Evolutionary conservation across 1,140 invertebrate genomes (phyloP), one percentile per base, ranked within the genome.

Genomic region (Halyomorpha halys): DNA sequence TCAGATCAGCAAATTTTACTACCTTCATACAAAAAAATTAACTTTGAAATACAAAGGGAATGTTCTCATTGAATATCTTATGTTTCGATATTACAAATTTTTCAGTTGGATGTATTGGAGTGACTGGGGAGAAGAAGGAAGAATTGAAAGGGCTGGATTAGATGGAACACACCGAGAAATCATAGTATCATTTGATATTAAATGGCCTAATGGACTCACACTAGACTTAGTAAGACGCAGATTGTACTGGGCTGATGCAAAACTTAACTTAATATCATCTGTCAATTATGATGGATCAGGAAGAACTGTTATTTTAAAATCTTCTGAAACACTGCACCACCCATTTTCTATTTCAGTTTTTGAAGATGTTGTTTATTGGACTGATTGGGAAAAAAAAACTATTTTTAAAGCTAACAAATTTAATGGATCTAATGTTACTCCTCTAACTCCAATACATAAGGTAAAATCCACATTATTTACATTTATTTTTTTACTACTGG

Each of bases 241-340:
- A 44, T 79, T 98, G 4, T 98, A 91, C 74, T 98, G 94, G 94
- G 86, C 95, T 44, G 96, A 98, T 77, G 93, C 93, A 5, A 97
- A 97, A 78, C 75, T 92, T 64, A 87, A 91, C 72, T 81, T 84
- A 13, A 89, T 95, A 67, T 89, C 86, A 0, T 89, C 87, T 0
- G 87, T 86, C 69, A 86, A 93, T 77, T 92, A 86, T 72, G 87
- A 96, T 74, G 93, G 93, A 2, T 77, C 80, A 0, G 81, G 86
- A 45, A 80, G 90, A 64, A 79, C 84, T 53, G 81, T 92, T 11
- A 81, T 96, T 49, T 84, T 88, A 1, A 85, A 85, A 71, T 87
- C 86, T 14, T 73, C 82, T 30, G 81, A 89, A 23, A 77, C 80
- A 44, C 74, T 94, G 11, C 80, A 86, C 54, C 93, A 97, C 79